phyloP scores from a whole-genome alignment of 2,113 vertebrate species.

The Fukomys damarensis region DNA sequence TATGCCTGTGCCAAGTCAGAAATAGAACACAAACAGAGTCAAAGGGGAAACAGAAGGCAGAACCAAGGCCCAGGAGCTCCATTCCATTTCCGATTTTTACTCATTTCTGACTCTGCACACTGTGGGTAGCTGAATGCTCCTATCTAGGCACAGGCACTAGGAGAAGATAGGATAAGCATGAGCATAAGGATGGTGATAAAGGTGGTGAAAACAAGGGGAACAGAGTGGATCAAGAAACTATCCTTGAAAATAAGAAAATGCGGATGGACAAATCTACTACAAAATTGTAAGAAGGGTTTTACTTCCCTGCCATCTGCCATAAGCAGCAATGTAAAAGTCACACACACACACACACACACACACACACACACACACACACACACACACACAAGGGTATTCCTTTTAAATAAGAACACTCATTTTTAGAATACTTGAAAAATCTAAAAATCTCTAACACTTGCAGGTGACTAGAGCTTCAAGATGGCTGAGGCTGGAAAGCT shows the following conservation, averaged over 20 bases:
- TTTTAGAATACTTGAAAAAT: constrained; percentile 49
- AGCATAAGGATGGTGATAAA: neutral
- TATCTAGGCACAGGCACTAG: neutral
- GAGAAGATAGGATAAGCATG: neutral
- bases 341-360: no score
- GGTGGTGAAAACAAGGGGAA: neutral
- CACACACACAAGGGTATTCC: neutral
- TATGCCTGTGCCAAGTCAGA: constrained; percentile 36
- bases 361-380: no score
- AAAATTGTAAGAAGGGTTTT: neutral
- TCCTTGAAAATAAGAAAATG: neutral
- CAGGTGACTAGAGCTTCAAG: neutral
- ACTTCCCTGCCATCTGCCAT: neutral
- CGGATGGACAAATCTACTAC: neutral
- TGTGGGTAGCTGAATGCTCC: neutral
- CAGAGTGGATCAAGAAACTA: neutral
- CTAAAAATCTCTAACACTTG: neutral
- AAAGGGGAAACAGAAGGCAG: neutral
- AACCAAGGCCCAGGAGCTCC: neutral
- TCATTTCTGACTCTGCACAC: neutral
- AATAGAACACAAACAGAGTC: constrained; percentile 65
- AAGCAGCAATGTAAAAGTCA: constrained; percentile 18
- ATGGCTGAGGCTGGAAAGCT: neutral
- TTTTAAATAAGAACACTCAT: constrained; percentile 3
- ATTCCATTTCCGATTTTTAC: neutral